Conservation (phyloP, 2,797 vertebrate genomes). For the Vultur gryphus region DNA sequence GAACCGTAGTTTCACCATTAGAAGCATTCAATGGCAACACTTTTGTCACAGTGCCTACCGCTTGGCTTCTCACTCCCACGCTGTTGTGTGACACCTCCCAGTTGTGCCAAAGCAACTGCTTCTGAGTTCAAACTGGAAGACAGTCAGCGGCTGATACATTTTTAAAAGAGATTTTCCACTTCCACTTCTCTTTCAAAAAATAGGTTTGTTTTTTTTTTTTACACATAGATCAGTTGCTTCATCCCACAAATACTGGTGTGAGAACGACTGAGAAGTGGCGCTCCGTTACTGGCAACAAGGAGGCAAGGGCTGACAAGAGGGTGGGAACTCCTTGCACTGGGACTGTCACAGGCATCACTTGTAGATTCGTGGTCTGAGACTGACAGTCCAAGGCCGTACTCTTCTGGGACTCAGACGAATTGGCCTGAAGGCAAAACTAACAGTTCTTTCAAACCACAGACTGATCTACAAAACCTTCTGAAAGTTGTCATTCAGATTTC, state of each 20-base stretch:
- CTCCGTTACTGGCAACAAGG: background rate
- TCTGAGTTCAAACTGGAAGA: background rate
- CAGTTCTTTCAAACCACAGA: background rate
- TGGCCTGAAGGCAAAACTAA: background rate
- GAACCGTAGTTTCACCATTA: background rate
- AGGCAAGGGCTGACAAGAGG: background rate
- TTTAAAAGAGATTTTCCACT: background rate
- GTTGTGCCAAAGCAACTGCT: background rate
- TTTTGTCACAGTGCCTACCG: background rate
- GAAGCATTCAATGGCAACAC: background rate
- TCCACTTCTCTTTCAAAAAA: background rate
- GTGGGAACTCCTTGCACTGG: background rate
- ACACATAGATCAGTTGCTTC: background rate
- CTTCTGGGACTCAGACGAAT: background rate
- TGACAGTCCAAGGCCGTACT: background rate
- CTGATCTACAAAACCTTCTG: background rate
- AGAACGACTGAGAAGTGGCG: background rate
- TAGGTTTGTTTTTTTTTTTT: background rate
- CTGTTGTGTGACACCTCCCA: constrained; percentile 2
- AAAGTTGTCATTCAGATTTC: background rate
- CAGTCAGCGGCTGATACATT: background rate
- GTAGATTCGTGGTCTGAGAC: background rate
- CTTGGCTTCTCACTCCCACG: background rate
- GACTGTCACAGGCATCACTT: background rate
- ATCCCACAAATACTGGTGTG: background rate